phyloP scores from a whole-genome alignment of 2,113 vertebrate species.

The Eurypyga helias region DNA sequence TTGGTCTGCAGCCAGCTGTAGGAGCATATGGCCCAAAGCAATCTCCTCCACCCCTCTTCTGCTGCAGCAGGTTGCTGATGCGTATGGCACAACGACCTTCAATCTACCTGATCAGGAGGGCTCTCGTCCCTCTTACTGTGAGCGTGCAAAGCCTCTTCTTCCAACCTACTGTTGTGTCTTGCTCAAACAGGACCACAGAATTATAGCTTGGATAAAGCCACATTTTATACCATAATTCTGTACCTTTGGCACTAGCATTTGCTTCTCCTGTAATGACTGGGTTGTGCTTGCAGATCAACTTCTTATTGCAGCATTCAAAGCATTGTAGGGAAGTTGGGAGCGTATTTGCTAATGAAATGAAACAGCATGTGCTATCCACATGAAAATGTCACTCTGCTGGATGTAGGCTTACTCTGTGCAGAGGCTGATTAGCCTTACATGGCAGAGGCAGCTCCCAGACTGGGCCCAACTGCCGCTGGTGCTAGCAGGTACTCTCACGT shows the following conservation, averaged over 20 bases:
- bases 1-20: background rate
- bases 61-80: background rate
- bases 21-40: accelerated
- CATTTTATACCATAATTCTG: background rate
- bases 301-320: background rate
- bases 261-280: background rate
- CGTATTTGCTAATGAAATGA: background rate
- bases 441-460: background rate
- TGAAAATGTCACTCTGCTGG: background rate
- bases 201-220: background rate
- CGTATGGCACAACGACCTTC: background rate
- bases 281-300: background rate
- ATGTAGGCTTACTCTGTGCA: background rate
- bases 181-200: background rate
- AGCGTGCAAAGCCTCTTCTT: background rate
- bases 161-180: accelerated
- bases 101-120: background rate
- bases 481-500: background rate
- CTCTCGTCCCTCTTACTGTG: background rate
- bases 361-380: background rate
- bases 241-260: background rate
- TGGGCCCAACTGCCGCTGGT: accelerated
- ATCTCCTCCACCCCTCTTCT: background rate
- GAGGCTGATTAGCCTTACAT: background rate
- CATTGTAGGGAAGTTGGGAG: background rate